Percentiles rank a stretch among this genome's conserved stretches.
Conservation (phyloP, 2,797 vertebrate species). For the Avahi laniger region DNA sequence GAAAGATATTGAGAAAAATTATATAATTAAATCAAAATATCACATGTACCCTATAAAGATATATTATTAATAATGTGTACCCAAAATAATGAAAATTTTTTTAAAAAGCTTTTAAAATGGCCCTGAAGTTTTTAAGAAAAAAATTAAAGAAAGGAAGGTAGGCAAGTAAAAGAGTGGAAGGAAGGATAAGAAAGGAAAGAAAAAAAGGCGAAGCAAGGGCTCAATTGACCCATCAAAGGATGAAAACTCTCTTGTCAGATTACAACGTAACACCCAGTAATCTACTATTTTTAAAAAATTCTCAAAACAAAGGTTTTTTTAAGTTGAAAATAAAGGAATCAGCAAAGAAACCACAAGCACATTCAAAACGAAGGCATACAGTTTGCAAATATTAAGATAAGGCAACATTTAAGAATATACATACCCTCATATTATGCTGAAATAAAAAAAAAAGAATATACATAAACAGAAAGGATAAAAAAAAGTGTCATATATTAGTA, state of each 20-base stretch:
- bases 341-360: not conserved
- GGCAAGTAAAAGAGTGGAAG: not conserved
- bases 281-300: not conserved
- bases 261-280: not conserved
- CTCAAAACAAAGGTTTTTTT: not conserved
- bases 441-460: too few species aligned
- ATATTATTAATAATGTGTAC: not conserved
- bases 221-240: not conserved
- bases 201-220: not conserved
- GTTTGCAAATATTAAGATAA: not conserved
- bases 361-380: not conserved
- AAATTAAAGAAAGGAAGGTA: not conserved
- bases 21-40: conserved; percentile 20
- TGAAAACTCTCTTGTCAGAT: not conserved
- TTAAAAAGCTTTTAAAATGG: conserved; percentile 34
- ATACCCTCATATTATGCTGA: too few species aligned
- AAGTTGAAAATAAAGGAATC: not conserved
- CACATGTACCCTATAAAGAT: not conserved
- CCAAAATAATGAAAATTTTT: not conserved
- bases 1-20: not conserved
- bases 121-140: not conserved
- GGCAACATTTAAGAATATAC: not conserved
- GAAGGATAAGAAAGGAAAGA: not conserved
- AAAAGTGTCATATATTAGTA: not conserved
- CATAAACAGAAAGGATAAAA: not conserved